A percentile compares a stretch with the other conserved stretches of the same genome.
These are phyloP conservation scores for Drosophila varians DNA, from an alignment of 1,140 invertebrate species.

Conservation along the genomic window DNA sequence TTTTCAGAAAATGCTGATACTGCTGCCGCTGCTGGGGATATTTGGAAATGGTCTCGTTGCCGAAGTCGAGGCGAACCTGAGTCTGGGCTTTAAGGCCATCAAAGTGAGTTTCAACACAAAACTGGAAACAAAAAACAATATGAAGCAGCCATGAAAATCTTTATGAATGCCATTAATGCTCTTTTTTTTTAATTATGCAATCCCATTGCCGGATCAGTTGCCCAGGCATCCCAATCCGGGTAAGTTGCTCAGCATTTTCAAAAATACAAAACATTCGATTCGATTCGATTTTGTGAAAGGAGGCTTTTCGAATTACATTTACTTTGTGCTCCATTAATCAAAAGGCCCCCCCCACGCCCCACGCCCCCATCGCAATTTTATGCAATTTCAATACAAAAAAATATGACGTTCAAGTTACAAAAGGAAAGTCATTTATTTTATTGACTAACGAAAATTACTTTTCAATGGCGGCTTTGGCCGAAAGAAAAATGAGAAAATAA, in stretches of 20 bases:
- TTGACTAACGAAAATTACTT: background rate
- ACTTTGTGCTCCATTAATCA: constrained; percentile 75
- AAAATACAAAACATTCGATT: no score
- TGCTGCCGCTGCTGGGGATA: constrained; percentile 73
- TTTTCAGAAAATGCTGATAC: constrained; percentile 81
- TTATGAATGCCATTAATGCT: constrained; percentile 67
- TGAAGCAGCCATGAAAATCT: constrained; percentile 35
- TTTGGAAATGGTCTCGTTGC: constrained; percentile 77
- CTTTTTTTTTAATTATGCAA: constrained; percentile 51
- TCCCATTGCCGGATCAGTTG: constrained; percentile 49
- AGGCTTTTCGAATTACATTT: constrained; percentile 65
- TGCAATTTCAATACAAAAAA: background rate
- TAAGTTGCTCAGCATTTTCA: constrained; percentile 52
- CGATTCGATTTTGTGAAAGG: constrained; percentile 38
- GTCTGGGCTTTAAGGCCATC: constrained; percentile 79
- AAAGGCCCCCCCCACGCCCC: constrained; percentile 44
- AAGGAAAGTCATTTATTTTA: background rate
- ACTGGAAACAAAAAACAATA: constrained; percentile 14
- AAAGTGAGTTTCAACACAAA: constrained; percentile 65
- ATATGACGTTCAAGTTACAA: background rate
- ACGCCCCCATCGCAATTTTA: background rate
- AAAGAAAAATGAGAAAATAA: constrained; percentile 2
- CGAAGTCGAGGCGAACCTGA: constrained; percentile 71
- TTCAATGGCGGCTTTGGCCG: background rate
- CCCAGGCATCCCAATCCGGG: constrained; percentile 75